Evolutionary conservation across 2,888 invertebrate species (phyloP), one percentile per base, ranked within the genome.

Genomic region (Drosophila maculinotata): DNA sequence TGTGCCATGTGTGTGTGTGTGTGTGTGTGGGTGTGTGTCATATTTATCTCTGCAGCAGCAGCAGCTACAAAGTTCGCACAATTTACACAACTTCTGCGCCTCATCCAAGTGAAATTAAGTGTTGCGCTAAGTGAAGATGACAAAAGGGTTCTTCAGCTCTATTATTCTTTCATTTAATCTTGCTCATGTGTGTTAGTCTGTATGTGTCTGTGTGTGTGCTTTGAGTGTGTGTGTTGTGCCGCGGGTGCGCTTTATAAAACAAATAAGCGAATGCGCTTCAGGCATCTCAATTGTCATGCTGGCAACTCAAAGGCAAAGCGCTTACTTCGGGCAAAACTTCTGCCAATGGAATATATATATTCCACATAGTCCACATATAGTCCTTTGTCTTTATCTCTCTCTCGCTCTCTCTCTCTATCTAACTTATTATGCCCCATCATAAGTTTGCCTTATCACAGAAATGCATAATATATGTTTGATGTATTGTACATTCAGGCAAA

Each of bases 61-160:
- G 64, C 63, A 52, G 85, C 87, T 73, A 80, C 80, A 86, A 81
- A 81, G 87, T 81, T 81, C 76, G 85, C 87, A 81, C 81, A 81
- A 81, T 81, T 81, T 81, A 87, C 81, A 81, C 81, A 81, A 85
- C 82, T 87, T 81, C 52, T 75, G 76, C 58, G 72, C 72, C 74
- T 69, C 76, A 67, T 66, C 69, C 80, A 77, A 86, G 80, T 87
- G 83, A 88, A 83, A 88, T 88, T 87, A 86, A 86, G 83, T 86
- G 88, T 86, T 79, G 87, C 73, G 74, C 80, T 84, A 83, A 76
- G 81, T 81, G 81, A 81, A 81, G 85, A 81, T 81, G 81, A 81
- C 87, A 87, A 81, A 81, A 87, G 87, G 81, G 87, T 81, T 87
- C 81, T 87, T 84, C 81, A 87, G 85, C 81, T 81, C 75, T 81